Conservation (phyloP, 2,113 vertebrate genomes). For the Dolichallabes microphthalmus region DNA sequence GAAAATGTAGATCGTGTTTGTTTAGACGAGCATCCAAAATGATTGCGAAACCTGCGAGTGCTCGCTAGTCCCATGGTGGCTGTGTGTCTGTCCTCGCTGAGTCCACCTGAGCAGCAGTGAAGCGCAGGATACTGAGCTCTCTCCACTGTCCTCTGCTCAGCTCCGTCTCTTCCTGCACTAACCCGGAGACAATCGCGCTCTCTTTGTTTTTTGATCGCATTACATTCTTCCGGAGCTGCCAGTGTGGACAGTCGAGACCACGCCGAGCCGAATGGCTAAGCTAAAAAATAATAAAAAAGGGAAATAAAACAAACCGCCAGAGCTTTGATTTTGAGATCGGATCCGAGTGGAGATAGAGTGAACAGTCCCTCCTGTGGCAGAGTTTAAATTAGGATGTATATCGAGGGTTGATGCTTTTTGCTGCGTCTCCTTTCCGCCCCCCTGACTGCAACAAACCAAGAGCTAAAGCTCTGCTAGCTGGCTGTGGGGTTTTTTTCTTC, state of each 20-base stretch:
- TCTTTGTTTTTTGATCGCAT: not conserved
- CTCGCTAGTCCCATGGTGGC: constrained; percentile 61
- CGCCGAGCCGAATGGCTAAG: constrained; percentile 9
- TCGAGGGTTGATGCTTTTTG: constrained; percentile 51
- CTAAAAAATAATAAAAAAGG: constrained; percentile 9
- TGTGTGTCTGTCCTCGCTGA: constrained; percentile 34
- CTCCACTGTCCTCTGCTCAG: constrained; percentile 54
- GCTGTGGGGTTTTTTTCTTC: not conserved
- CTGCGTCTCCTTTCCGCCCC: constrained; percentile 56
- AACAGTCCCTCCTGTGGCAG: constrained; percentile 22
- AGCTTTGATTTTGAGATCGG: not conserved
- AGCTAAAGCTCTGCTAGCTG: constrained; percentile 36
- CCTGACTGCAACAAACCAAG: constrained; percentile 42
- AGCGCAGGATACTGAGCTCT: constrained; percentile 13
- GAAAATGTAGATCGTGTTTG: constrained; percentile 35
- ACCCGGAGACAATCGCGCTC: constrained; percentile 33
- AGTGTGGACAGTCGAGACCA: constrained; percentile 23
- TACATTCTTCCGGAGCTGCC: not conserved
- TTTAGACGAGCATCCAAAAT: constrained; percentile 46
- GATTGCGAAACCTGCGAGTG: constrained; percentile 49
- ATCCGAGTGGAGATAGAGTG: not conserved
- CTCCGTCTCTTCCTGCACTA: constrained; percentile 70
- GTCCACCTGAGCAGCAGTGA: constrained; percentile 50
- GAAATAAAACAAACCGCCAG: not conserved
- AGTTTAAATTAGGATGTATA: constrained; percentile 51